These are phyloP conservation scores for Micronycteris hirsuta DNA, from an alignment of 2,113 vertebrate species.

Conservation along the genomic window DNA sequence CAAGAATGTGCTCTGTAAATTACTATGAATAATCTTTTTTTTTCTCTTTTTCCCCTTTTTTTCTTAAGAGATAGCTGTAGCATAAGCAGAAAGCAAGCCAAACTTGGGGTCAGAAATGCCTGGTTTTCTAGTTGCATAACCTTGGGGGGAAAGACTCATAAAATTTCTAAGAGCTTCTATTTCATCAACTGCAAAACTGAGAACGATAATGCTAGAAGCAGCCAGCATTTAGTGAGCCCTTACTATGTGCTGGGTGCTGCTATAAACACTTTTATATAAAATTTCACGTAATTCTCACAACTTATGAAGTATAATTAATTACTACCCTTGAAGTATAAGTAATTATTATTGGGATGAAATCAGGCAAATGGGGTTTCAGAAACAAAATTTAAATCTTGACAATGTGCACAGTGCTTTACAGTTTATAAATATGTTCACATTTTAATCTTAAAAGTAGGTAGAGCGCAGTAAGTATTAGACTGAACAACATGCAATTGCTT, in stretches of 20 bases:
- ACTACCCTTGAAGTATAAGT: too few relatives aligned
- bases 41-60: too few relatives aligned
- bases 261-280: neutral
- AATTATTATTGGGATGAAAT: too few relatives aligned
- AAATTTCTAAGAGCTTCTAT: neutral
- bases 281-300: neutral
- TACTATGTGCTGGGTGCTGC: neutral
- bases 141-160: neutral
- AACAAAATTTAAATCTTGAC: neutral
- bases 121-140: neutral
- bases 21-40: neutral
- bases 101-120: neutral
- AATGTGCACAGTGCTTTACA: neutral
- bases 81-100: neutral
- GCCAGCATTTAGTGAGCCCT: neutral
- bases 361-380: neutral
- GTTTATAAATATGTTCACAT: neutral
- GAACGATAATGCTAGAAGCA: neutral
- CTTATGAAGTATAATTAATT: neutral
- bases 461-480: neutral
- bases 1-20: neutral
- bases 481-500: neutral
- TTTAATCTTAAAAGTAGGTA: constrained; percentile 20
- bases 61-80: neutral
- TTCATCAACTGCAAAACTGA: neutral